These are phyloP conservation scores for Spodoptera litura DNA, from an alignment of 1,140 invertebrate species.

Conservation along the genomic window DNA sequence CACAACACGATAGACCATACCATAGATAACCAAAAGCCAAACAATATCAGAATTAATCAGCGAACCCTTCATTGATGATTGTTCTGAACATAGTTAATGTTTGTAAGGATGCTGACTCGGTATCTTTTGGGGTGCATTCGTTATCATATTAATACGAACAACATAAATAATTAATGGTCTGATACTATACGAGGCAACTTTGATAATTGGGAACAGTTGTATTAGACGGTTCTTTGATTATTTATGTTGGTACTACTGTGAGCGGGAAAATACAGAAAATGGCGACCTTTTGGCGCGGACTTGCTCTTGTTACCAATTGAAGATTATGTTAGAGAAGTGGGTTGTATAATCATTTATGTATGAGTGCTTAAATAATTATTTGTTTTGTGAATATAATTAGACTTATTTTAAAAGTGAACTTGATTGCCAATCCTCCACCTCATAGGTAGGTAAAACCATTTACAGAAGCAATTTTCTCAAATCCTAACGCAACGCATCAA, in stretches of 20 bases:
- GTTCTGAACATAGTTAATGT: not conserved
- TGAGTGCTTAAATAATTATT: too few species aligned
- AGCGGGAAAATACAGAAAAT: not conserved
- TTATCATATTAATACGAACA: slow-evolving; percentile 44
- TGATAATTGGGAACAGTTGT: slow-evolving; percentile 40
- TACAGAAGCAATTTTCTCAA: too few species aligned
- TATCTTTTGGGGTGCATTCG: slow-evolving; percentile 49
- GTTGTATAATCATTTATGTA: too few species aligned
- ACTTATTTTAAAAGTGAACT: too few species aligned
- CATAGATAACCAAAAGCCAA: too few species aligned
- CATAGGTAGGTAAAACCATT: too few species aligned
- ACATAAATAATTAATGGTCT: slow-evolving; percentile 39
- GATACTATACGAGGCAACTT: slow-evolving; percentile 2
- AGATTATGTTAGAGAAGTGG: not conserved
- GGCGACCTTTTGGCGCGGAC: slow-evolving; percentile 6
- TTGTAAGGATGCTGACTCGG: slow-evolving; percentile 30
- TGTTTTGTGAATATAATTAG: too few species aligned
- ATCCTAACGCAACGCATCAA: too few species aligned
- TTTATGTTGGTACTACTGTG: slow-evolving; percentile 13
- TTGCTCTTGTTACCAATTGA: slow-evolving; percentile 10
- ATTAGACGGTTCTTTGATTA: slow-evolving; percentile 21
- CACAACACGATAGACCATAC: too few species aligned
- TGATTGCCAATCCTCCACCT: too few species aligned
- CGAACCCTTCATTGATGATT: not conserved
- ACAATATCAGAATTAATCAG: too few species aligned